Evolutionary conservation across 2,113 vertebrate species (phyloP).

Genomic region (Labeo catla): DNA sequence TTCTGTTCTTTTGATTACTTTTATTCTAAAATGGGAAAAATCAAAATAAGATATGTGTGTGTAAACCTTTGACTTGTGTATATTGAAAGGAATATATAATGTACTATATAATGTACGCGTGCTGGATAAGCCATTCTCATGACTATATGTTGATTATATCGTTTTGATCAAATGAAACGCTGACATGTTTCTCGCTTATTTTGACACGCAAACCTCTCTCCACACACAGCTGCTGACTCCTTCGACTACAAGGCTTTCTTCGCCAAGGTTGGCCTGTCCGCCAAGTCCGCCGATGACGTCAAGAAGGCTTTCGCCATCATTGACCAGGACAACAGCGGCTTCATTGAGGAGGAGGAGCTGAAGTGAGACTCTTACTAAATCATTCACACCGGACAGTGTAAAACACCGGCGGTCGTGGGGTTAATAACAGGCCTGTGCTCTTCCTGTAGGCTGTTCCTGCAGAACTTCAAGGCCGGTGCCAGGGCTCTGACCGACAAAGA

Average conservation of each 20-base stretch:
- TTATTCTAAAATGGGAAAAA: not conserved
- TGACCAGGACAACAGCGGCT: constrained; percentile 82
- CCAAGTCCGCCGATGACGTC: constrained; percentile 71
- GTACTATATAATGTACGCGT: not conserved
- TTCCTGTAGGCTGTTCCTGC: constrained; percentile 75
- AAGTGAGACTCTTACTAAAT: constrained; percentile 68
- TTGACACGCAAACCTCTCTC: not conserved
- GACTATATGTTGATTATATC: too few relatives aligned
- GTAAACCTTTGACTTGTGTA: not conserved
- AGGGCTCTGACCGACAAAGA: constrained; percentile 77
- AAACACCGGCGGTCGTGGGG: not conserved
- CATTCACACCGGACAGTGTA: too few relatives aligned
- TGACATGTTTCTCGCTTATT: not conserved
- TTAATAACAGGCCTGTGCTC: not conserved
- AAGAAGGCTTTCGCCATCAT: constrained; percentile 78
- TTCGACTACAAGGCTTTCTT: constrained; percentile 80
- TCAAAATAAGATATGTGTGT: not conserved
- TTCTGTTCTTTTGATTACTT: not conserved
- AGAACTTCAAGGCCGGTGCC: constrained; percentile 78
- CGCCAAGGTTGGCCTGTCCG: constrained; percentile 72
- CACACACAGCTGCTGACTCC: constrained; percentile 69
- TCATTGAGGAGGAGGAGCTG: constrained; percentile 83
- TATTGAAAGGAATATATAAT: not conserved
- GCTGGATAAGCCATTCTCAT: not conserved
- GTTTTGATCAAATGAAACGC: not conserved